Conservation (phyloP, 2,888 invertebrate species). For the Aelia acuminata region DNA sequence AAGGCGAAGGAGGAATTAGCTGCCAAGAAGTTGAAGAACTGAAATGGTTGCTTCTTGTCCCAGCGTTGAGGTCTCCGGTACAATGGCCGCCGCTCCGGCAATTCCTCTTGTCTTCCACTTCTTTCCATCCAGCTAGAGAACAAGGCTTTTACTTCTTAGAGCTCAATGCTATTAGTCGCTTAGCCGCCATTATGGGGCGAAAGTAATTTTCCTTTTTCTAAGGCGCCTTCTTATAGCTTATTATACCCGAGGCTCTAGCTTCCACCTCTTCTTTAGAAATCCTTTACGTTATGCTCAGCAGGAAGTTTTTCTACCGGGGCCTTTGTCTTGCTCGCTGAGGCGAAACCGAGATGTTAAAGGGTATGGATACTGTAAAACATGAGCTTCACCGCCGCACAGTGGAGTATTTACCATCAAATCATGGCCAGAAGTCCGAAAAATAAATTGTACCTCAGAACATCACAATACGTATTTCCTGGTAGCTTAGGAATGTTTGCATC, state of each 20-base stretch:
- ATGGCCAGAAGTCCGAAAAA: too few relatives aligned
- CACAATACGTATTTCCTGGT: too few relatives aligned
- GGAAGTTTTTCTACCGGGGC: neutral
- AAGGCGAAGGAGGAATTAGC: neutral
- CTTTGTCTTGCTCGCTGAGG: neutral
- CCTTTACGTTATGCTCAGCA: neutral
- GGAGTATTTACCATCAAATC: too few relatives aligned
- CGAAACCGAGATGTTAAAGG: neutral
- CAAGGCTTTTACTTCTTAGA: slow-evolving; percentile 21
- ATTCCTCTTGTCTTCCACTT: too few relatives aligned
- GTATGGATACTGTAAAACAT: neutral
- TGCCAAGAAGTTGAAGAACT: neutral
- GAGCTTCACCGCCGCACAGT: too few relatives aligned
- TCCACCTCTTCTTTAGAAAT: slow-evolving; percentile 6
- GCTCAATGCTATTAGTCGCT: neutral
- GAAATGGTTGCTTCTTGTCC: neutral
- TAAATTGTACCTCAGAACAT: too few relatives aligned
- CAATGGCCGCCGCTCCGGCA: neutral
- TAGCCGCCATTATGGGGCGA: neutral
- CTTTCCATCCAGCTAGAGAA: neutral
- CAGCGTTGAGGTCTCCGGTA: neutral
- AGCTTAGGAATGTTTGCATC: too few relatives aligned
- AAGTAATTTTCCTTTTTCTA: slow-evolving; percentile 45
- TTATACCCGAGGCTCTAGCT: neutral
- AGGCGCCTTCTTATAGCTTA: slow-evolving; percentile 31